These are phyloP conservation scores for Tethya wilhelma DNA, from an alignment of 37 sponge, comb jelly and placozoan species.

Conservation along the genomic window DNA sequence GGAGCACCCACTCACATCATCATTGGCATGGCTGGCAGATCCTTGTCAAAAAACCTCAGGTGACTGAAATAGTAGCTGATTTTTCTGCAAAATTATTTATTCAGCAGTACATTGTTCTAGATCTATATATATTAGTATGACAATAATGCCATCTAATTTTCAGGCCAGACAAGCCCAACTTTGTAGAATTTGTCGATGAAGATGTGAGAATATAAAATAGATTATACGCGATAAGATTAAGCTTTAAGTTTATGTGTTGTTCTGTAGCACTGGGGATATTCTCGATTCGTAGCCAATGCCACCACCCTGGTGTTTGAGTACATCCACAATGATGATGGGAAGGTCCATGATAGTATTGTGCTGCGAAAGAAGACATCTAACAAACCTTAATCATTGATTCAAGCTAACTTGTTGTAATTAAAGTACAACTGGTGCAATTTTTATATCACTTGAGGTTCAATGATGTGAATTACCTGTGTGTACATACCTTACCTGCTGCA, in stretches of 20 bases:
- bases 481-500: too few relatives aligned
- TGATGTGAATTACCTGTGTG: too few relatives aligned
- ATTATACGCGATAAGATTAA: neutral
- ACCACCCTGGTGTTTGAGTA: conserved; percentile 67
- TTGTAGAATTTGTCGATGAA: conserved; percentile 36
- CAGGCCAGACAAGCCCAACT: conserved; percentile 29
- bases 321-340: conserved; percentile 57
- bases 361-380: too few relatives aligned
- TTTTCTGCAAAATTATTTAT: too few relatives aligned
- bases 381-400: too few relatives aligned
- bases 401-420: too few relatives aligned
- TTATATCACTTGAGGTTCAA: too few relatives aligned
- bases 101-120: too few relatives aligned
- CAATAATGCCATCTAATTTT: too few relatives aligned
- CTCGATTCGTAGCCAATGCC: conserved; percentile 51
- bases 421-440: too few relatives aligned
- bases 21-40: conserved; percentile 54
- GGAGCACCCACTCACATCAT: conserved; percentile 42
- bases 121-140: too few relatives aligned
- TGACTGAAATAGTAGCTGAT: too few relatives aligned
- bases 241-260: neutral
- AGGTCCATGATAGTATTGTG: conserved; percentile 48
- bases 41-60: conserved; percentile 24
- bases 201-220: neutral
- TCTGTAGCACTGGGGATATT: conserved; percentile 66